Conservation (phyloP, 35 echinoderm and acorn worm species). For the Heliocidaris erythrogramma region DNA sequence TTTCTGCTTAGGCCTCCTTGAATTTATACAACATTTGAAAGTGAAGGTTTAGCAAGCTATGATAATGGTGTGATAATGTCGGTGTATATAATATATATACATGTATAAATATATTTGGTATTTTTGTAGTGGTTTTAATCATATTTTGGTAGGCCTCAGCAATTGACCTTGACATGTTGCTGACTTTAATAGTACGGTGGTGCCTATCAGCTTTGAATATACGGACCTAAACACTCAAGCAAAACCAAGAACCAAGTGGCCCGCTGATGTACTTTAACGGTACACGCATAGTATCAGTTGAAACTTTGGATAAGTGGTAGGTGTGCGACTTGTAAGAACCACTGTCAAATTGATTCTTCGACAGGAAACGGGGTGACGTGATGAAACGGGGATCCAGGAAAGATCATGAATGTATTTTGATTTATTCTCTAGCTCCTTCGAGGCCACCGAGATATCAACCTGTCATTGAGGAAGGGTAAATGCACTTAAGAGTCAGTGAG, state of each 20-base stretch:
- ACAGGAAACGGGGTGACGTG: constrained; percentile 14
- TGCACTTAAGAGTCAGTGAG: constrained; percentile 1
- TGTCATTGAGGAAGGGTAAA: constrained; percentile 9
- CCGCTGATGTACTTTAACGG: not conserved
- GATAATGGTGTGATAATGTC: no score
- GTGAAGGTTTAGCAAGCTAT: no score
- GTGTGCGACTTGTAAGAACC: constrained; percentile 2
- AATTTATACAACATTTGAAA: no score
- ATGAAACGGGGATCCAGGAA: not conserved
- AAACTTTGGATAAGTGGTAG: not conserved
- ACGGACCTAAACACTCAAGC: not conserved
- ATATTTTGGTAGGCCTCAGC: no score
- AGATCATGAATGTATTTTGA: constrained; percentile 18
- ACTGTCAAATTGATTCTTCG: constrained; percentile 2
- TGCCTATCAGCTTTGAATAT: not conserved
- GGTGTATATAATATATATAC: no score
- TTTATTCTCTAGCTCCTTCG: not conserved
- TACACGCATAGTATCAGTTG: not conserved
- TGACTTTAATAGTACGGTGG: not conserved
- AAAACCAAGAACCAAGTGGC: not conserved
- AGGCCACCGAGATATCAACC: constrained; percentile 1
- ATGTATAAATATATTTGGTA: no score
- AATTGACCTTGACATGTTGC: not conserved
- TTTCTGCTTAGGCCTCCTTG: no score
- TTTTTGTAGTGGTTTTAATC: no score